Conservation (phyloP, 2,888 invertebrate species). For the Eupithecia centaureata region DNA sequence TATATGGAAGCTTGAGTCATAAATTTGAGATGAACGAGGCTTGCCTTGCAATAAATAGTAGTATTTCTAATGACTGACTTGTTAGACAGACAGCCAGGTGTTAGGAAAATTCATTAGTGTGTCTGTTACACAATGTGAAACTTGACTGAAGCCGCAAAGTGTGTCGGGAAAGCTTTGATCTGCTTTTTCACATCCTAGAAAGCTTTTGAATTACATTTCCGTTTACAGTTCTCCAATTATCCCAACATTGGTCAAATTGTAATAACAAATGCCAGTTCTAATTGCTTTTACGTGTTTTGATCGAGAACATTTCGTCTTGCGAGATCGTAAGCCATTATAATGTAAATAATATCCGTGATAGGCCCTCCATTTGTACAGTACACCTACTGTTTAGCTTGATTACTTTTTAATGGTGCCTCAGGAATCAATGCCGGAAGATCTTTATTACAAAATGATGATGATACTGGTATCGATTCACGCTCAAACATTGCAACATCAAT, state of each 20-base stretch:
- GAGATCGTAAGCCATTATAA: slow-evolving; percentile 22
- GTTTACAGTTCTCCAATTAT: neutral
- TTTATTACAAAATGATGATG: slow-evolving; percentile 12
- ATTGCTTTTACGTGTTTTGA: slow-evolving; percentile 19
- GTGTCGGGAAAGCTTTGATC: slow-evolving; percentile 8
- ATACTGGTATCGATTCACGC: neutral
- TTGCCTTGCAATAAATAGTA: neutral
- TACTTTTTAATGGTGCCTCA: slow-evolving; percentile 15
- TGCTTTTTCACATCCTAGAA: slow-evolving; percentile 11
- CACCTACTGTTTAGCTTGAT: slow-evolving; percentile 17
- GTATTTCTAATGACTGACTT: neutral
- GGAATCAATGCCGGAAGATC: slow-evolving; percentile 1
- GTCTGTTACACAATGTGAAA: slow-evolving; percentile 3
- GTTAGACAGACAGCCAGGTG: neutral
- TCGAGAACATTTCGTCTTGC: slow-evolving; percentile 22
- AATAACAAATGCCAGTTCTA: slow-evolving; percentile 14
- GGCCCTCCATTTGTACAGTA: slow-evolving; percentile 21
- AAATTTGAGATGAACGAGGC: neutral
- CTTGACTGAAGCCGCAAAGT: slow-evolving; percentile 11
- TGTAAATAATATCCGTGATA: slow-evolving; percentile 18
- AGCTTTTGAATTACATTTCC: slow-evolving; percentile 9
- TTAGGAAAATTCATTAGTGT: slow-evolving; percentile 3
- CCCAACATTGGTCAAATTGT: neutral
- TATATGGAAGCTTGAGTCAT: neutral
- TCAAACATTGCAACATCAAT: neutral